Conservation (phyloP, 2,888 invertebrate genomes). For the Anoplius nigerrimus region DNA sequence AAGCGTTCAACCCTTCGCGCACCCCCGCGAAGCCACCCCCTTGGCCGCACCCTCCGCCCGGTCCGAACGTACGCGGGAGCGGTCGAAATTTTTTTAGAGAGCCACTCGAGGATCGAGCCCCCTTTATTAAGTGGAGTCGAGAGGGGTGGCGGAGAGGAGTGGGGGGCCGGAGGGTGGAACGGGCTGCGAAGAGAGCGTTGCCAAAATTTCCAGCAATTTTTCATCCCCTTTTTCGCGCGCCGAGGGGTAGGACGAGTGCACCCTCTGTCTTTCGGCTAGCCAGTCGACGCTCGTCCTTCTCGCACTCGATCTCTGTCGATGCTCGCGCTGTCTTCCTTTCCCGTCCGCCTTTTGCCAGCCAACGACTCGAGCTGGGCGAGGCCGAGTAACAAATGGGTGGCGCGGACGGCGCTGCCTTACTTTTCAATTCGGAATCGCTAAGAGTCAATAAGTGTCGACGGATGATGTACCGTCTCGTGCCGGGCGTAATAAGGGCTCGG, state of each 20-base stretch:
- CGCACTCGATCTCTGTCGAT: neutral
- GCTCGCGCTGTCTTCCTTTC: neutral
- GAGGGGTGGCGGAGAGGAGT: slow-evolving; percentile 15
- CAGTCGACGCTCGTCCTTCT: neutral
- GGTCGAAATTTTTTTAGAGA: slow-evolving; percentile 39
- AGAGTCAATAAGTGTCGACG: slow-evolving; percentile 74
- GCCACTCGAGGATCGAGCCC: slow-evolving; percentile 43
- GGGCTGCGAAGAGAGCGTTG: slow-evolving; percentile 26
- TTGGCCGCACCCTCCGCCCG: neutral
- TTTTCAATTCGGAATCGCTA: slow-evolving; percentile 71
- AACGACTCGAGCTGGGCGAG: slow-evolving; percentile 1
- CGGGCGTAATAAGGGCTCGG: slow-evolving; percentile 58
- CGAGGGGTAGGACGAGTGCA: slow-evolving; percentile 42
- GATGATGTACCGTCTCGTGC: slow-evolving; percentile 67
- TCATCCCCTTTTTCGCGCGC: slow-evolving; percentile 57
- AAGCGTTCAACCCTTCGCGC: too few species aligned
- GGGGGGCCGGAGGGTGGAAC: slow-evolving; percentile 3
- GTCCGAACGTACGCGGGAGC: neutral
- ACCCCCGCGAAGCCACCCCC: neutral
- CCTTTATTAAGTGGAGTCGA: slow-evolving; percentile 54
- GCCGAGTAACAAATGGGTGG: slow-evolving; percentile 51
- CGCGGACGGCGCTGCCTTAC: slow-evolving; percentile 57
- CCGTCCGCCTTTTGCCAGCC: slow-evolving; percentile 15
- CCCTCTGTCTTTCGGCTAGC: too few species aligned
- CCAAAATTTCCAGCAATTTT: slow-evolving; percentile 60